Base-by-base conservation (phyloP, 2,113 vertebrate species). In the Caloenas nicobarica region DNA sequence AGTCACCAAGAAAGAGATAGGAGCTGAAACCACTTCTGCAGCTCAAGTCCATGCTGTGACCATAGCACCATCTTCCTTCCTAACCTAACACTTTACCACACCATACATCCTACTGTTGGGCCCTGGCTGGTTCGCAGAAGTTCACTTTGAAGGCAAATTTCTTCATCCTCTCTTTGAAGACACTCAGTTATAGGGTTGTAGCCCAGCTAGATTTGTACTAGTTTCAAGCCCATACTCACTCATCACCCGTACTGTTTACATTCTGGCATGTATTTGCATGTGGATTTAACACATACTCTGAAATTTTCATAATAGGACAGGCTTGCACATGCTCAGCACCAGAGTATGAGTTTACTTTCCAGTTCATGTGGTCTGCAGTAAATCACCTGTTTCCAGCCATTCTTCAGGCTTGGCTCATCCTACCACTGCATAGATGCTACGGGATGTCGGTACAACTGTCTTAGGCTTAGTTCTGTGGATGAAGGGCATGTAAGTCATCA, bases 241-340 rank as follows among this genome's bases (percentile, higher is more conserved):
- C 7, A 8, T 69, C 48, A 65, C 3, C 21, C 0, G 0, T 33
- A 34, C 13, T 11, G 2, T 54, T 92, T 46, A 28, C 2, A 8
- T 15, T 13, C 10, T 53, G 64, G 2, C 15, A 8, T 16, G 21
- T 57, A 21, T 64, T 73, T 82, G 5, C 25, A 9, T 16, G 17
- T 69, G 48, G 17, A 77, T 4, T 72, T 53, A 50, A 46, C 28
- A 23, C 6, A 10, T 18, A 4, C 3, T 56, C 33, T 36, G 42
- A 73, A n/a, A 5, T 40, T 53, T 86, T 88, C 31, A 12, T 11
- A 26, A 42, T 5, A 17, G 28, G 17, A 36, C 22, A 33, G 82
- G 2, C n/a, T 38, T 53, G 10, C 9, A 34, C 13, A 8, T 42
- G 17, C 11, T 21, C 0, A 0, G 10, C 25, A 38, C 36, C n/a